Conservation (phyloP, 1,140 invertebrate species). For the Diorhabda carinulata region DNA sequence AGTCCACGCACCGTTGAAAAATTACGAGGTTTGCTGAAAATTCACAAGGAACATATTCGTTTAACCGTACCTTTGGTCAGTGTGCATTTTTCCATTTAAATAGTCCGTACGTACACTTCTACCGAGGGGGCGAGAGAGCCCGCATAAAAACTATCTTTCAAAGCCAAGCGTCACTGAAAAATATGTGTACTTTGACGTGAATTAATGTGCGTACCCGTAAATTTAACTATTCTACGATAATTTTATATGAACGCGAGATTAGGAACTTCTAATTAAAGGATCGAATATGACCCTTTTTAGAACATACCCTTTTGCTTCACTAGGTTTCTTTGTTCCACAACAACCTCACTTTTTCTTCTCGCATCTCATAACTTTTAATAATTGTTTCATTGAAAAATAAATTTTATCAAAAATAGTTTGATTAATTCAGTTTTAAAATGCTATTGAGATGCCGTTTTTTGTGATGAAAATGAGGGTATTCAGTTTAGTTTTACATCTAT, state of each 20-base stretch:
- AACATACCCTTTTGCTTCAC: no score
- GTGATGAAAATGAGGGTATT: no score
- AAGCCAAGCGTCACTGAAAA: conserved; percentile 46
- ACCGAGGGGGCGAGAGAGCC: conserved; percentile 28
- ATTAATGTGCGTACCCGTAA: conserved; percentile 48
- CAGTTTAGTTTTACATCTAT: no score
- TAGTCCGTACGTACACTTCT: conserved; percentile 34
- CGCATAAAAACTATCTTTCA: conserved; percentile 48
- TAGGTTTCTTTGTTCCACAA: no score
- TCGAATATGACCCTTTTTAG: no score
- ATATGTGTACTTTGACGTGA: conserved; percentile 49
- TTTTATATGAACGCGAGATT: conserved; percentile 44
- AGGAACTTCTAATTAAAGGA: conserved; percentile 39
- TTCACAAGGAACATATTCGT: conserved; percentile 40
- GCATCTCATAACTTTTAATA: no score
- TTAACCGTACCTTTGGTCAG: conserved; percentile 25
- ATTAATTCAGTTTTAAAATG: no score
- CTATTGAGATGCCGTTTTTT: no score
- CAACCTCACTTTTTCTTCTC: no score
- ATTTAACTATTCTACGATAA: conserved; percentile 49
- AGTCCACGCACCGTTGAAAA: conserved; percentile 43
- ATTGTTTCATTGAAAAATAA: no score
- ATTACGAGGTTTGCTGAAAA: conserved; percentile 42
- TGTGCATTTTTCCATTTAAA: conserved; percentile 46
- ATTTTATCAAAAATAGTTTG: no score